Evolutionary conservation across 2,888 invertebrate species (phyloP).

Genomic region (Pollenia angustigena): DNA sequence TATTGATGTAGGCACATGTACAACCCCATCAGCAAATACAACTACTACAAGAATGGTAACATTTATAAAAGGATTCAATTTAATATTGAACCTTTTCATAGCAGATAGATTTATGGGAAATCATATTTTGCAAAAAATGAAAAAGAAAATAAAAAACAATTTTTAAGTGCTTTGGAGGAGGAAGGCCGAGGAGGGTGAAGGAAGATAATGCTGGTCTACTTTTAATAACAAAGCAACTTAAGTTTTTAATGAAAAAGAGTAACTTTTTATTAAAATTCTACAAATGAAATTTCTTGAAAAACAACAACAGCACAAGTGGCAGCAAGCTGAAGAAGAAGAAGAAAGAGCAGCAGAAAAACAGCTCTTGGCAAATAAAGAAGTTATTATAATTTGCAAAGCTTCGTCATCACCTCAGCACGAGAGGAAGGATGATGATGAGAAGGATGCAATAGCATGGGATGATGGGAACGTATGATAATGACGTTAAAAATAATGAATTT

Average conservation of each 20-base stretch:
- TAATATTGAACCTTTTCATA: constrained; percentile 53
- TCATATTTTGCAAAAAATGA: constrained; percentile 40
- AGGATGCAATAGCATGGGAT: not conserved
- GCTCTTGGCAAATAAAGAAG: constrained; percentile 54
- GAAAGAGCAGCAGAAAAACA: constrained; percentile 1
- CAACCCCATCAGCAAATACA: not conserved
- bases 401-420: constrained; percentile 18
- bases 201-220: constrained; percentile 19
- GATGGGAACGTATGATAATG: not conserved
- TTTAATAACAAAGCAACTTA: constrained; percentile 57
- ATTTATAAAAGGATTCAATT: constrained; percentile 51
- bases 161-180: constrained; percentile 36
- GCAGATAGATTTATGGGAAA: constrained; percentile 64
- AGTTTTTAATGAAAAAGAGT: constrained; percentile 55
- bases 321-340: not conserved
- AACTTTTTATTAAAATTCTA: constrained; percentile 53
- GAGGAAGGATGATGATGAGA: not conserved
- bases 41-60: constrained; percentile 3
- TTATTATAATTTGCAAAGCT: constrained; percentile 45
- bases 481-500: constrained; percentile 47
- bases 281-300: constrained; percentile 47
- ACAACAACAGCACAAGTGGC: not conserved
- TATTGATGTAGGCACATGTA: not conserved
- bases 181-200: not conserved
- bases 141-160: constrained; percentile 8